Evolutionary conservation across 2,113 vertebrate genomes (phyloP).

Genomic region (Oryzias melastigma): DNA sequence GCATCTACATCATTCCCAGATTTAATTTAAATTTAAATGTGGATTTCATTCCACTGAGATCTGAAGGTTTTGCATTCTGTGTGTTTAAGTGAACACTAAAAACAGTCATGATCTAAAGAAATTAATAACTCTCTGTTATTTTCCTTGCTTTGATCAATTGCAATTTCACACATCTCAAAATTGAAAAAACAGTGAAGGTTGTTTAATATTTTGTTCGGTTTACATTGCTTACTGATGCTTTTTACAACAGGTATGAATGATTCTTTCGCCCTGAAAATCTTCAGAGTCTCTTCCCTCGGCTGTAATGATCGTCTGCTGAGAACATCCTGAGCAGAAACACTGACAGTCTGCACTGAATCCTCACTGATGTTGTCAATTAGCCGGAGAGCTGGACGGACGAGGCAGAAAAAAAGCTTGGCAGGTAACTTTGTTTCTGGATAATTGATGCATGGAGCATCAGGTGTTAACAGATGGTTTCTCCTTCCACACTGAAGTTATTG

Average conservation of each 20-base stretch:
- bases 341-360: constrained; percentile 59
- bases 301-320: constrained; percentile 60
- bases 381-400: constrained; percentile 38
- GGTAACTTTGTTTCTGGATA: constrained; percentile 24
- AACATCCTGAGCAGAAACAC: constrained; percentile 44
- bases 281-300: constrained; percentile 29
- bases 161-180: not conserved
- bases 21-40: too few relatives aligned
- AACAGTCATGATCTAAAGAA: too few relatives aligned
- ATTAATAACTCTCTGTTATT: too few relatives aligned
- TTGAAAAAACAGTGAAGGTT: not conserved
- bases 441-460: constrained; percentile 51
- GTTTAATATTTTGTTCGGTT: not conserved
- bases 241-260: constrained; percentile 47
- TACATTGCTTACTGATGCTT: constrained; percentile 39
- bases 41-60: too few relatives aligned
- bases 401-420: constrained; percentile 15
- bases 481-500: constrained; percentile 45
- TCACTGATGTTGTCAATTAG: constrained; percentile 53
- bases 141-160: not conserved
- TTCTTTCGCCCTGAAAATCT: constrained; percentile 58
- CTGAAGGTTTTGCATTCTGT: too few relatives aligned
- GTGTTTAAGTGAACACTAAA: too few relatives aligned
- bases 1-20: too few relatives aligned
- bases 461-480: constrained; percentile 57